Base-by-base conservation (phyloP, 2,797 vertebrate species). In the Octomys mimax region DNA sequence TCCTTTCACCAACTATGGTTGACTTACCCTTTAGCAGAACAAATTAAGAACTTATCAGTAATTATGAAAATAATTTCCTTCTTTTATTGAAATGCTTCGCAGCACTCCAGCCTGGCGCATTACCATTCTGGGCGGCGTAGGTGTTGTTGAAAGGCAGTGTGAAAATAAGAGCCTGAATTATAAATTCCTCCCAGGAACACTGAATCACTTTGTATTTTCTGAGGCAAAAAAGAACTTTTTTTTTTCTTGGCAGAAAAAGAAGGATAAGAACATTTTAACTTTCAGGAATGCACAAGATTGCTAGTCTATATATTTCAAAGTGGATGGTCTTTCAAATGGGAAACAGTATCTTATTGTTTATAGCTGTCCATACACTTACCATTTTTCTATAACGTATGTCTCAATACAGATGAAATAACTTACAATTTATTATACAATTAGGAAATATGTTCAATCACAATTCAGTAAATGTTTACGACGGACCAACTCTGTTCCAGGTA, bases 101-200 rank as follows among this genome's bases (percentile, higher is more conserved):
- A 97, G 16, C 57, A 89, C 71, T 86, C 82, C 68, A 95, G 97
- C 88, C 96, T 66, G 95, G 80, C 90, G 87, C 79, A 94, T 96
- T 96, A 94, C 97, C 98, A 96, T 97, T 98, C 97, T 89, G 79
- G 94, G 89, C 21, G 2, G 12, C 57, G 96, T 98, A 98, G 98
- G 98, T 98, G 98, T 98, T 97, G 90, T 95, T 97, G 96, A 98
- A 98, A 94, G 97, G 95, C 95, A 95, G 73, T 96, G 96, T 96
- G 97, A 98, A 95, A 98, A 98, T 98, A 98, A 97, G 96, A 97
- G 93, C 95, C 96, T 89, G 85, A 97, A 98, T 98, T 98, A 98
- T 95, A 94, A 98, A 98, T 98, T 98, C 98, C 96, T 98, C 98
- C 98, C 97, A 95, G 98, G 97, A 97, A 98, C 89, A 97, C 70